Percentiles rank a stretch among this genome's conserved stretches.
phyloP scores from a whole-genome alignment of 2,797 vertebrate species.

The Hylomyscus alleni region DNA sequence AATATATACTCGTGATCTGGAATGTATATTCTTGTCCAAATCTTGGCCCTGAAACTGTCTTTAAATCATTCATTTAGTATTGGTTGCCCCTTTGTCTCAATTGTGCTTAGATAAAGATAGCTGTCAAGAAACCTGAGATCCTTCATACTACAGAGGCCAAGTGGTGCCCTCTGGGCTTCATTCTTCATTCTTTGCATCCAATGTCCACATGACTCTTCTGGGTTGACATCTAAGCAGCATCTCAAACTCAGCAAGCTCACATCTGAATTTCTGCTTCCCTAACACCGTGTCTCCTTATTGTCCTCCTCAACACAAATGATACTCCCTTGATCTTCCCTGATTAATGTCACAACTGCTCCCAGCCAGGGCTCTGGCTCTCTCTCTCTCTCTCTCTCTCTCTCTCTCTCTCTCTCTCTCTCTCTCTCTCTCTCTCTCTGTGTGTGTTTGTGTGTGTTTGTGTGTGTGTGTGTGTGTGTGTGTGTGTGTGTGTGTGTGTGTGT shows the following conservation, averaged over 20 bases:
- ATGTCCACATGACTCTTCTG: neutral
- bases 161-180: neutral
- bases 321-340: neutral
- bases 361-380: neutral
- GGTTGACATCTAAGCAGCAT: neutral
- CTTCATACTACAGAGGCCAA: neutral
- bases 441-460: neutral
- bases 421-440: neutral
- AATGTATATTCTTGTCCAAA: conserved; percentile 12
- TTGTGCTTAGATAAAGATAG: neutral
- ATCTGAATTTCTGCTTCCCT: neutral
- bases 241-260: neutral
- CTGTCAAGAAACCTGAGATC: neutral
- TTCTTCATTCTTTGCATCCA: neutral
- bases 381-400: no score
- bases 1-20: neutral
- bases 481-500: neutral
- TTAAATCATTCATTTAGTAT: neutral
- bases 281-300: neutral
- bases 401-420: no score
- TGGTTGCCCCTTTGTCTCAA: neutral
- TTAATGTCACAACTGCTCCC: neutral
- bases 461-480: neutral
- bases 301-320: neutral
- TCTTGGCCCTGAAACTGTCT: neutral